Conservation (phyloP, 2,113 vertebrate genomes). For the Oceanodroma tethys region DNA sequence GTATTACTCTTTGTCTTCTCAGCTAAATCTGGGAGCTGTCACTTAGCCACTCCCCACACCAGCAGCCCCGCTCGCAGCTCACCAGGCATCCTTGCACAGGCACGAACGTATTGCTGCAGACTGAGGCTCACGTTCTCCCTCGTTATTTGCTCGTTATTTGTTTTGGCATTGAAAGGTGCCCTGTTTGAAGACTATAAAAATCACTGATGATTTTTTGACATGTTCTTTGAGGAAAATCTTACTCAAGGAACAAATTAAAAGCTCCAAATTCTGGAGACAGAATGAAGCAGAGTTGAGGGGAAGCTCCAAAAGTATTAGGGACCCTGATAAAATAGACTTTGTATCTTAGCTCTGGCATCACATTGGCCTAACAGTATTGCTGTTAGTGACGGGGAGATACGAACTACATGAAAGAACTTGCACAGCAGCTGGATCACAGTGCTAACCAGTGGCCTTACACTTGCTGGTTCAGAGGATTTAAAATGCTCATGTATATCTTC, state of each 20-base stretch:
- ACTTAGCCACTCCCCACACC: background rate
- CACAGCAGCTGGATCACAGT: background rate
- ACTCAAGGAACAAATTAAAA: background rate
- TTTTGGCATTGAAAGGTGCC: background rate
- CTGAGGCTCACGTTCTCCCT: background rate
- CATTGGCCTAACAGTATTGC: background rate
- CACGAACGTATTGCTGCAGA: background rate
- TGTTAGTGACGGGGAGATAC: background rate
- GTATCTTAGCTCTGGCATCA: background rate
- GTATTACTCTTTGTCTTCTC: conserved; percentile 1
- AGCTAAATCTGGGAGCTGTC: conserved; percentile 27
- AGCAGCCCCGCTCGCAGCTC: background rate
- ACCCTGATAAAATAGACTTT: background rate
- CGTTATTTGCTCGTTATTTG: background rate
- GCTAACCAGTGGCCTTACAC: background rate
- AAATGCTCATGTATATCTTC: background rate
- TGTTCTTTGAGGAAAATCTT: background rate
- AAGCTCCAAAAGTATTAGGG: background rate
- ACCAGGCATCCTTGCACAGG: background rate
- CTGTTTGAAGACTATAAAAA: background rate
- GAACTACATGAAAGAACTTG: background rate
- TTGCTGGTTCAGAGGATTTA: background rate
- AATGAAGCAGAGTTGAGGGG: background rate
- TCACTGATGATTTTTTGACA: background rate
- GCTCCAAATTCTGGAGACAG: background rate